These are phyloP conservation scores for Nerophis ophidion DNA, from an alignment of 2,113 vertebrate genomes.

Conservation along the genomic window DNA sequence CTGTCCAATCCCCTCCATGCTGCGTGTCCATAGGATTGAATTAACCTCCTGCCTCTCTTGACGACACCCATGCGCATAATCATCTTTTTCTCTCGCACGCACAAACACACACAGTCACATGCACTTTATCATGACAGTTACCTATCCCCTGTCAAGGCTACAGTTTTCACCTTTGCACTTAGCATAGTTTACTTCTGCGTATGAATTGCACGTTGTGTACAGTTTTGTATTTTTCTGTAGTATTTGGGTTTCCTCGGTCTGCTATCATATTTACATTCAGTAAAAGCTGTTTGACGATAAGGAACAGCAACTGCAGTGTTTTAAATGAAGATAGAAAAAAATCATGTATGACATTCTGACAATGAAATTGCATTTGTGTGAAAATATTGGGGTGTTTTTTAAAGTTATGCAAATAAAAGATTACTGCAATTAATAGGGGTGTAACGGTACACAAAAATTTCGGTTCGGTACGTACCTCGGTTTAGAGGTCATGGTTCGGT, in stretches of 20 bases:
- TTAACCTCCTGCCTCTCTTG: slow-evolving; percentile 70
- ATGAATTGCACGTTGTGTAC: not conserved
- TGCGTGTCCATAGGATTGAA: slow-evolving; percentile 75
- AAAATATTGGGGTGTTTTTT: no score
- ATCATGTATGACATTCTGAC: no score
- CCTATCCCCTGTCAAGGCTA: slow-evolving; percentile 46
- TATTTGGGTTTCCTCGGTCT: not conserved
- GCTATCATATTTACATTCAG: no score
- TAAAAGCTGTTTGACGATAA: no score
- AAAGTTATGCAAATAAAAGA: no score
- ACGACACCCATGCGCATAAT: slow-evolving; percentile 61
- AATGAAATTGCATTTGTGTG: no score
- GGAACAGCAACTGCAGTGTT: no score
- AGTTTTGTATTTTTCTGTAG: not conserved
- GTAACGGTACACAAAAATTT: no score
- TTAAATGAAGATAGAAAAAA: no score
- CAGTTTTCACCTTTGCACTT: slow-evolving; percentile 3
- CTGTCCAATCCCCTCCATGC: slow-evolving; percentile 72
- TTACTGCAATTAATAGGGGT: no score
- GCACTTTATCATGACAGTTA: slow-evolving; percentile 53
- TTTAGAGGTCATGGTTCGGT: no score
- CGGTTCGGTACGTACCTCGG: no score
- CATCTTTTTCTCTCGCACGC: slow-evolving; percentile 32
- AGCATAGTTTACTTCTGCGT: not conserved
- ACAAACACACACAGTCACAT: slow-evolving; percentile 33